These are phyloP conservation scores for Capitella teleta DNA, from an alignment of 1,140 invertebrate genomes.

Conservation along the genomic window DNA sequence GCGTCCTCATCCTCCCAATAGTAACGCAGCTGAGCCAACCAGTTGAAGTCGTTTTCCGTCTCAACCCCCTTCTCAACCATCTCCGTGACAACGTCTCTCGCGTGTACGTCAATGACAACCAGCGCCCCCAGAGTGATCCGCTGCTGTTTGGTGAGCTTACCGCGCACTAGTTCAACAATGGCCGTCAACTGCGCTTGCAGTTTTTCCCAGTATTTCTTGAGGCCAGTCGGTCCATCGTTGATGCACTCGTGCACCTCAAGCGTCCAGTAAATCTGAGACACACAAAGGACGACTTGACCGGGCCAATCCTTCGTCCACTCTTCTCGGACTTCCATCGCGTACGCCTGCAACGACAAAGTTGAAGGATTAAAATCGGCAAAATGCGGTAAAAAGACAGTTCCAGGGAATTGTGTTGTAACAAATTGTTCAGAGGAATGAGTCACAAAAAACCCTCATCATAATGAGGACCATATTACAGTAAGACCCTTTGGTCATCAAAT, in stretches of 20 bases:
- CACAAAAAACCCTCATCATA: too few relatives aligned
- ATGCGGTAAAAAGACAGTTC: too few relatives aligned
- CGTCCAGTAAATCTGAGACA: constrained; percentile 43
- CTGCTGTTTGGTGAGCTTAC: constrained; percentile 40
- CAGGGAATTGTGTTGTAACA: too few relatives aligned
- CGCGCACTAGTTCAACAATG: constrained; percentile 41
- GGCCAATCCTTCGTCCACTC: constrained; percentile 43
- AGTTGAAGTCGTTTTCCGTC: constrained; percentile 40
- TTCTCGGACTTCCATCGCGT: constrained; percentile 28
- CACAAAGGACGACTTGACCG: constrained; percentile 42
- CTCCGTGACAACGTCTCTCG: constrained; percentile 32
- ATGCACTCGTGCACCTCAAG: constrained; percentile 39
- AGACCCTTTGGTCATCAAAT: too few relatives aligned
- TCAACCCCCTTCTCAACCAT: constrained; percentile 20
- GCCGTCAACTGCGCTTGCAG: constrained; percentile 33
- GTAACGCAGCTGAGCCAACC: constrained; percentile 42
- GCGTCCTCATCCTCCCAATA: constrained; percentile 41
- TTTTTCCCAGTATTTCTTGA: constrained; percentile 29
- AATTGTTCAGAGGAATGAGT: too few relatives aligned
- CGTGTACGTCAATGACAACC: constrained; percentile 43
- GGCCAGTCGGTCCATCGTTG: constrained; percentile 23
- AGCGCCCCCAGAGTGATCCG: constrained; percentile 40
- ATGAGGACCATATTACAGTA: too few relatives aligned
- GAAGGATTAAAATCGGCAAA: too few relatives aligned
- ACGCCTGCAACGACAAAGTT: constrained; percentile 29